phyloP scores from a whole-genome alignment of 2,797 vertebrate genomes.

The Sphenopsis melanotis region DNA sequence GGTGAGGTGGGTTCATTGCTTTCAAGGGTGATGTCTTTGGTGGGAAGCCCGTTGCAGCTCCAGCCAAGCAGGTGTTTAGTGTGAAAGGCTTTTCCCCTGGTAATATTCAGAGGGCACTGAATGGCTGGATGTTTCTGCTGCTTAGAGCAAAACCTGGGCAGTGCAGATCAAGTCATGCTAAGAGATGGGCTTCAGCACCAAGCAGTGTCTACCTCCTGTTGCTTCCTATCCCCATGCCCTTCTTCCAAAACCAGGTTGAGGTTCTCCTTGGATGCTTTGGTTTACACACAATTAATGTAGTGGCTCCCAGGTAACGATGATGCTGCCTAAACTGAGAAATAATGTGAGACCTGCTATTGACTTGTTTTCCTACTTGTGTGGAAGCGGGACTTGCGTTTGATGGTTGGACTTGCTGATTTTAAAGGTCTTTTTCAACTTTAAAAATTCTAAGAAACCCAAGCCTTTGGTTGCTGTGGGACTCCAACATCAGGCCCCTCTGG shows the following conservation, averaged over 20 bases:
- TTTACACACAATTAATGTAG: rapidly evolving
- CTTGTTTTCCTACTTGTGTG: not conserved
- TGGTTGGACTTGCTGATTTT: not conserved
- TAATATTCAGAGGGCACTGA: not conserved
- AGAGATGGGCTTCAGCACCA: not conserved
- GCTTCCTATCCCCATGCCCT: not conserved
- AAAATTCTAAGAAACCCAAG: no score
- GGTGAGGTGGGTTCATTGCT: not conserved
- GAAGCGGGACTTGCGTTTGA: not conserved
- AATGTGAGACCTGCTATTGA: not conserved
- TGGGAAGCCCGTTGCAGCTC: not conserved
- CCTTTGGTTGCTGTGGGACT: not conserved
- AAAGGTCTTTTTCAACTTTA: not conserved
- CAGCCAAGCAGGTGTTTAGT: not conserved
- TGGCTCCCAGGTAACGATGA: not conserved
- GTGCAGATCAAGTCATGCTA: not conserved
- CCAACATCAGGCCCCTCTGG: not conserved
- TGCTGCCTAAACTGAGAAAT: not conserved
- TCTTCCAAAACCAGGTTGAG: not conserved
- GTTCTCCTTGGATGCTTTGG: not conserved
- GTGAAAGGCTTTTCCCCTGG: not conserved
- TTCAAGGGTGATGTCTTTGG: not conserved
- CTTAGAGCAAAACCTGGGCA: not conserved
- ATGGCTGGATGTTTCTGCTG: not conserved
- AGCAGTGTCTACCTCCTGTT: not conserved